phyloP scores from a whole-genome alignment of 1,140 invertebrate species.

The Orussus abietinus region DNA sequence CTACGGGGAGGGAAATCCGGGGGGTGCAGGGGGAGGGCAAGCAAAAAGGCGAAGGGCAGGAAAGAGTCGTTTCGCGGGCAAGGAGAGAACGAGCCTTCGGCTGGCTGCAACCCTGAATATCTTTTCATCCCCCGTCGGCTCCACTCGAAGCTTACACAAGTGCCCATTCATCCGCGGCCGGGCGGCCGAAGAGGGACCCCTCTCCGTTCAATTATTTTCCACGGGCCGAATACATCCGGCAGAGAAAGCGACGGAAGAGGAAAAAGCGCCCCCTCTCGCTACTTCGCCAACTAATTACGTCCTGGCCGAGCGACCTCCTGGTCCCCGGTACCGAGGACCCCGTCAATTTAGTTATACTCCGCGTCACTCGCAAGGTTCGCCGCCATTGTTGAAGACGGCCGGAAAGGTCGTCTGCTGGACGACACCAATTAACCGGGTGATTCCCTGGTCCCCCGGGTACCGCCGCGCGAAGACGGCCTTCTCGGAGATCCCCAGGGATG shows the following conservation, averaged over 20 bases:
- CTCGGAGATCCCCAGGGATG: no score
- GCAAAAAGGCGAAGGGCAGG: slow-evolving; percentile 1
- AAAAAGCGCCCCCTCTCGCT: slow-evolving; percentile 23
- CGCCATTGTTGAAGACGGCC: slow-evolving; percentile 1
- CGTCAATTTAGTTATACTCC: slow-evolving; percentile 3
- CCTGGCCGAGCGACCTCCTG: slow-evolving; percentile 16
- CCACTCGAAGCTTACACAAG: slow-evolving; percentile 16
- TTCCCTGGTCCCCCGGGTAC: no score
- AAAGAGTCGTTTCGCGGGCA: no score
- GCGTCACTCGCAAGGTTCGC: slow-evolving; percentile 2
- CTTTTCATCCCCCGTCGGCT: slow-evolving; percentile 17
- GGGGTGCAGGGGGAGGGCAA: no score
- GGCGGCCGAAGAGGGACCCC: slow-evolving; percentile 11
- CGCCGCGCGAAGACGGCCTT: no score
- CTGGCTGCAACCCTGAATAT: slow-evolving; percentile 1
- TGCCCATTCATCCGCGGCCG: slow-evolving; percentile 19
- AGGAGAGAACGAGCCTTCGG: no score
- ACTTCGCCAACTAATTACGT: slow-evolving; percentile 20
- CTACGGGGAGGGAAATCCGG: background rate
- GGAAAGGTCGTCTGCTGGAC: no score
- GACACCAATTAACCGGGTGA: no score
- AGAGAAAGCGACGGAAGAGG: slow-evolving; percentile 16
- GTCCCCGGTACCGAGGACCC: slow-evolving; percentile 11
- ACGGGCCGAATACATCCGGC: no score
- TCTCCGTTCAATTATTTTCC: slow-evolving; percentile 1